phyloP scores from a whole-genome alignment of 2,888 invertebrate species.

The Xylota segnis region DNA sequence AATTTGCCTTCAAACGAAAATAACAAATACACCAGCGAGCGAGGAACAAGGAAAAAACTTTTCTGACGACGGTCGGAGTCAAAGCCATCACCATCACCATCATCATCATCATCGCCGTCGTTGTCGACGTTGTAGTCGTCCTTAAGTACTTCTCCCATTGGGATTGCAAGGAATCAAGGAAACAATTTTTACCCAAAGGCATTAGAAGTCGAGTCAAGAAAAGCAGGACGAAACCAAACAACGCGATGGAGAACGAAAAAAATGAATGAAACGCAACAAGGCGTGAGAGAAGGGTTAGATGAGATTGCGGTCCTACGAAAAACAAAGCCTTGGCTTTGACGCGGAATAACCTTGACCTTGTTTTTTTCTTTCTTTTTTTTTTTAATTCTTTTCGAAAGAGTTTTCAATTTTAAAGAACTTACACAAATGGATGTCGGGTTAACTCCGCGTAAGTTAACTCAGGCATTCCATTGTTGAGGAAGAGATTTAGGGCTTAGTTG shows the following conservation, averaged over 20 bases:
- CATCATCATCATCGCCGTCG: conserved; percentile 12
- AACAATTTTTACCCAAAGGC: conserved; percentile 67
- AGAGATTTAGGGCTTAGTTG: no score
- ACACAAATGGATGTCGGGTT: no score
- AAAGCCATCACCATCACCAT: conserved; percentile 65
- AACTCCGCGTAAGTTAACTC: no score
- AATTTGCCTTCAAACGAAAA: conserved; percentile 71
- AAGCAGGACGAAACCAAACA: conserved; percentile 34
- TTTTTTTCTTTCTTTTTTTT: background rate
- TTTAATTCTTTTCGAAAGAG: background rate
- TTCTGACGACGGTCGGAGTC: conserved; percentile 68
- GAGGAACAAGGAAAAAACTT: conserved; percentile 51
- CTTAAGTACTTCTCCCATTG: conserved; percentile 73
- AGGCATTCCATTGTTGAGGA: no score
- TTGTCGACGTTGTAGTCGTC: conserved; percentile 54
- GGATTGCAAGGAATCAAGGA: conserved; percentile 66
- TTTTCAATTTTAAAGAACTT: conserved; percentile 11
- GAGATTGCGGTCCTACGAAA: conserved; percentile 38
- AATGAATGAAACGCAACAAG: conserved; percentile 54
- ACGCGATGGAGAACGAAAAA: conserved; percentile 24
- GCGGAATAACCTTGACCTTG: conserved; percentile 61
- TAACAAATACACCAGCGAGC: conserved; percentile 40
- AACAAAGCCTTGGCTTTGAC: conserved; percentile 40
- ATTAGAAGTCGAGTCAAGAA: conserved; percentile 65
- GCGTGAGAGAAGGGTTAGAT: conserved; percentile 63